Evolutionary conservation across 2,113 vertebrate genomes (phyloP).

Genomic region (Charadrius vociferus): DNA sequence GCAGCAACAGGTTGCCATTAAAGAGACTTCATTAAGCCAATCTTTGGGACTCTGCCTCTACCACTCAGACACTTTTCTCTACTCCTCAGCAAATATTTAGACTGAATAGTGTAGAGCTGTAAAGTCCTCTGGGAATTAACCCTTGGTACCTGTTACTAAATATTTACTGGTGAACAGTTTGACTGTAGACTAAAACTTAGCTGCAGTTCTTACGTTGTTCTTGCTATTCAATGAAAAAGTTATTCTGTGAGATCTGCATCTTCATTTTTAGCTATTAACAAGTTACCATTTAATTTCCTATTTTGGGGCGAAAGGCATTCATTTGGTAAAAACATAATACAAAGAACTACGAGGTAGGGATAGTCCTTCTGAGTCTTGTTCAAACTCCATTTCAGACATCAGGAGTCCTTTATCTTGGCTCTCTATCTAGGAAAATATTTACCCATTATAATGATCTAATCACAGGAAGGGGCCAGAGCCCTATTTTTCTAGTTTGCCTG

Average conservation of each 20-base stretch:
- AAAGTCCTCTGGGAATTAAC: not conserved
- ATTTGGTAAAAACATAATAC: not conserved
- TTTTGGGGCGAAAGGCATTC: not conserved
- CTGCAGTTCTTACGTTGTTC: not conserved
- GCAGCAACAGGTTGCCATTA: not conserved
- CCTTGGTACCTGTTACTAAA: not conserved
- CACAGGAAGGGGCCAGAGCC: slow-evolving; percentile 36
- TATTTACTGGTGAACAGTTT: not conserved
- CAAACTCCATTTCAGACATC: slow-evolving; percentile 11
- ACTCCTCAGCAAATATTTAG: not conserved
- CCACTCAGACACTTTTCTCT: not conserved
- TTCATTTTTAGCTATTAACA: not conserved
- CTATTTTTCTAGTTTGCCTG: not conserved
- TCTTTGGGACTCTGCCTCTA: not conserved
- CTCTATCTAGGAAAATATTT: slow-evolving; percentile 67
- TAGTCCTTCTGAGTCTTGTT: not conserved
- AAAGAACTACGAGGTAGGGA: not conserved
- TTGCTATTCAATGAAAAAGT: not conserved
- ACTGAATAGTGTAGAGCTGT: not conserved
- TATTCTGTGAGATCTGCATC: not conserved
- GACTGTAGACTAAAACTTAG: not conserved
- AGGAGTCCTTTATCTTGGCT: slow-evolving; percentile 29
- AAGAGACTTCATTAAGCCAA: not conserved
- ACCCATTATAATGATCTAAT: slow-evolving; percentile 45
- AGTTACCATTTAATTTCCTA: not conserved